Evolutionary conservation across 2,113 vertebrate species (phyloP).

Genomic region (Steatornis caripensis): DNA sequence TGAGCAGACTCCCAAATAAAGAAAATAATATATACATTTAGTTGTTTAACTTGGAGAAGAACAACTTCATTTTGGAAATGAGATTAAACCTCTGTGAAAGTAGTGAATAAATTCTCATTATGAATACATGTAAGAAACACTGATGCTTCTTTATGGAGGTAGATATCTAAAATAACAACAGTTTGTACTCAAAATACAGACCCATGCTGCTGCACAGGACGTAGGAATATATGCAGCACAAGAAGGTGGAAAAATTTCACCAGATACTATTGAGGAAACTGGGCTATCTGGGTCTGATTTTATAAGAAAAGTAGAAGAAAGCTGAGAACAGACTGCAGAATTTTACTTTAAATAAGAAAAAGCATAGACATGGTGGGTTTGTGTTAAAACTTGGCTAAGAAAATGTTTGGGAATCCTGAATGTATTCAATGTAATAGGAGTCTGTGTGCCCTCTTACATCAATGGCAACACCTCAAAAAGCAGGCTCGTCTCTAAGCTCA

Average conservation of each 20-base stretch:
- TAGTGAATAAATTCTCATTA: neutral
- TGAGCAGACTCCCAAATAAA: neutral
- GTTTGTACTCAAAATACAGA: neutral
- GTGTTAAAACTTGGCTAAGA: neutral
- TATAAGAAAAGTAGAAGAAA: conserved; percentile 23
- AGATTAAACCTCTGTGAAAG: conserved; percentile 9
- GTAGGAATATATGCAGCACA: neutral
- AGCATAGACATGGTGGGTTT: neutral
- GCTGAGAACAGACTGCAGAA: neutral
- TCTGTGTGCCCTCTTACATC: neutral
- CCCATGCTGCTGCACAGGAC: neutral
- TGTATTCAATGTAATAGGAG: neutral
- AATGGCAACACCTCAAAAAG: neutral
- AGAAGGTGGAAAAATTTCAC: conserved; percentile 1
- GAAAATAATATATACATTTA: neutral
- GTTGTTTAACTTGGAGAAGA: neutral
- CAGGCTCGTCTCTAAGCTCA: neutral
- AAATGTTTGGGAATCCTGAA: neutral
- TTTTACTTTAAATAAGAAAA: neutral
- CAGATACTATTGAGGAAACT: conserved; percentile 25
- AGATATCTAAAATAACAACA: conserved; percentile 5
- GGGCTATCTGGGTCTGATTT: neutral
- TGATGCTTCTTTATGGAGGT: neutral
- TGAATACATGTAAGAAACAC: neutral
- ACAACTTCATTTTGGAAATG: neutral